phyloP scores from a whole-genome alignment of 2,888 invertebrate genomes.

The Clitarchus hookeri region DNA sequence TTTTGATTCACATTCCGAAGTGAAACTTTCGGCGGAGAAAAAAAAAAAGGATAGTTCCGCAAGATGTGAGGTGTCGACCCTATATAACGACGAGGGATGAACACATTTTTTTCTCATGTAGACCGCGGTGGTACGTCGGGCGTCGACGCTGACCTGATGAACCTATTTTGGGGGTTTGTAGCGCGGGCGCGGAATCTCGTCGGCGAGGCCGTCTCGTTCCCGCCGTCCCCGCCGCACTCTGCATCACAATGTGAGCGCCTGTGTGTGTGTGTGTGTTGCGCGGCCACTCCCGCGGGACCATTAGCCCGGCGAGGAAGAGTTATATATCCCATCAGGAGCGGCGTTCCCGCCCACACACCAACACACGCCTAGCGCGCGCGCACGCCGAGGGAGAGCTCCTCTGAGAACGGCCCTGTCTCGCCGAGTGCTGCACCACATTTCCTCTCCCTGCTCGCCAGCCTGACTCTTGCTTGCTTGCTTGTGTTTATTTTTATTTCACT shows the following conservation, averaged over 20 bases:
- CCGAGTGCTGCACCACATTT: neutral
- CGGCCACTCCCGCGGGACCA: constrained; percentile 30
- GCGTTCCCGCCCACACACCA: neutral
- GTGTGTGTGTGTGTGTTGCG: neutral
- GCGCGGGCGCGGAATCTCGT: neutral
- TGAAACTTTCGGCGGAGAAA: no score
- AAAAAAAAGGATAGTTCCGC: no score
- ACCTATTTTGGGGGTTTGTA: no score
- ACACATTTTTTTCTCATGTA: no score
- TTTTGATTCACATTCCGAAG: no score
- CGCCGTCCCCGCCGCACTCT: neutral
- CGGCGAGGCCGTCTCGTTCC: neutral
- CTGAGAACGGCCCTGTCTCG: neutral
- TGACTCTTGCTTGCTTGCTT: neutral
- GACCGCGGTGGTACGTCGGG: no score
- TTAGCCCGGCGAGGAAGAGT: constrained; percentile 24
- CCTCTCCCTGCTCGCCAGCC: neutral
- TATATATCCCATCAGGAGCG: constrained; percentile 24
- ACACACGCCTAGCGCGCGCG: no score
- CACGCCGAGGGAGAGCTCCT: neutral
- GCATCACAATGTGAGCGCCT: neutral
- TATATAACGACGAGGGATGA: no score
- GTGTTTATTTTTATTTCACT: neutral
- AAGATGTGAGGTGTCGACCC: no score
- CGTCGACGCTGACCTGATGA: no score